Evolutionary conservation across 2,888 invertebrate species (phyloP).

Genomic region (Archaeoteleia sp.): DNA sequence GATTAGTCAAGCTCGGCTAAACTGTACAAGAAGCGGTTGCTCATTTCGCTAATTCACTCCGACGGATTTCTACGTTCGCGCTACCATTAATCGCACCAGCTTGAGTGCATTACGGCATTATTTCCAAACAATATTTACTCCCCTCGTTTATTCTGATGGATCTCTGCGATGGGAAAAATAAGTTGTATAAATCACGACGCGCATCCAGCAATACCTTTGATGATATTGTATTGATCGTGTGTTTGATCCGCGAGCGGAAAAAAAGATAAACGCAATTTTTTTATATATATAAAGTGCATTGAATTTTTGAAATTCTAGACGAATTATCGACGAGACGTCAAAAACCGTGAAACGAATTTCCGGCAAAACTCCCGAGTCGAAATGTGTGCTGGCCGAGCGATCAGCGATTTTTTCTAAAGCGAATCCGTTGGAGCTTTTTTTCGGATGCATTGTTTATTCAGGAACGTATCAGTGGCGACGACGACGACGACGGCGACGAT

Average conservation of each 20-base stretch:
- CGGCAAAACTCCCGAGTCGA: conserved; percentile 43
- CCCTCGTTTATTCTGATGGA: conserved; percentile 1
- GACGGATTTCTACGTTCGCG: conserved; percentile 57
- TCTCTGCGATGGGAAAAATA: conserved; percentile 3
- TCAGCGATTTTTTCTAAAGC: conserved; percentile 54
- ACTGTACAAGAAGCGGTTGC: conserved; percentile 58
- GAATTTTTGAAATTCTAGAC: too few relatives aligned
- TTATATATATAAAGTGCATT: conserved; percentile 1
- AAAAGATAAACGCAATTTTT: not conserved
- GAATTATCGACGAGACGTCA: conserved; percentile 31
- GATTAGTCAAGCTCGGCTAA: conserved; percentile 66
- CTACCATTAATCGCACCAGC: conserved; percentile 52
- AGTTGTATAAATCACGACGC: not conserved
- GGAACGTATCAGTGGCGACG: conserved; percentile 69
- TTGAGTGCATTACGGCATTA: conserved; percentile 23
- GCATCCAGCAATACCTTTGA: too few relatives aligned
- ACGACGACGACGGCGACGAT: conserved; percentile 55
- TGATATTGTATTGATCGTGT: too few relatives aligned
- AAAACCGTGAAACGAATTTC: conserved; percentile 58
- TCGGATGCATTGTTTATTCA: conserved; percentile 72
- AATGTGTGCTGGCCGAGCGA: conserved; percentile 30
- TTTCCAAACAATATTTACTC: conserved; percentile 23
- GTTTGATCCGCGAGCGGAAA: too few relatives aligned
- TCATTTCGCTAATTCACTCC: conserved; percentile 64
- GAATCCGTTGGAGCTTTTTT: conserved; percentile 59